A percentile compares a stretch with the other conserved stretches of the same genome.
These are phyloP conservation scores for Zeuzera pyrina DNA, from an alignment of 2,888 invertebrate species.

Conservation along the genomic window DNA sequence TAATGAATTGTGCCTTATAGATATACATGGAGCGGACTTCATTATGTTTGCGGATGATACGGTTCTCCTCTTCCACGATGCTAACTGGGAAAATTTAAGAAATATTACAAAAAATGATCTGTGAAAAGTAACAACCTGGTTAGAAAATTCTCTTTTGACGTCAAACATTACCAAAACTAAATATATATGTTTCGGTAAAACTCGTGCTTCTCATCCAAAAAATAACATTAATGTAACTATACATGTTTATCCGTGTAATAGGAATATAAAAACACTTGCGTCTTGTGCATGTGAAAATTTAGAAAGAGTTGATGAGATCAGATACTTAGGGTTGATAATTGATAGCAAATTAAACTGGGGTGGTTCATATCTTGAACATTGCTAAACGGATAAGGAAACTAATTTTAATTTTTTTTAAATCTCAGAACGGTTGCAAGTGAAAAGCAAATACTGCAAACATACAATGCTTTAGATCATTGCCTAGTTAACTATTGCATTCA, in stretches of 20 bases:
- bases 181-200: conserved; percentile 1
- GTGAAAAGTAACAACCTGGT: neutral
- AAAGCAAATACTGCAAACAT: neutral
- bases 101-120: neutral
- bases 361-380: too few species aligned
- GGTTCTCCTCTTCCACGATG: conserved; percentile 6
- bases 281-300: too few species aligned
- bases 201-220: neutral
- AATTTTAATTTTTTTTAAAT: too few species aligned
- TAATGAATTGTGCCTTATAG: conserved; percentile 2
- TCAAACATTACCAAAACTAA: too few species aligned
- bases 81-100: neutral
- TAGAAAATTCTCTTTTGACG: too few species aligned
- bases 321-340: conserved; percentile 1
- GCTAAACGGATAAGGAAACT: neutral
- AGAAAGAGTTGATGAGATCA: too few species aligned
- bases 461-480: neutral
- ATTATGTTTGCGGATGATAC: conserved; percentile 9
- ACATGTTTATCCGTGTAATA: conserved; percentile 1
- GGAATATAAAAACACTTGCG: neutral
- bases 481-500: too few species aligned
- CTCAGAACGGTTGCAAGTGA: too few species aligned
- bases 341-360: too few species aligned
- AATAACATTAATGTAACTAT: neutral
- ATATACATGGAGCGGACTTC: neutral